Base-by-base conservation (phyloP, 2,888 invertebrate species). In the Antitype chi region DNA sequence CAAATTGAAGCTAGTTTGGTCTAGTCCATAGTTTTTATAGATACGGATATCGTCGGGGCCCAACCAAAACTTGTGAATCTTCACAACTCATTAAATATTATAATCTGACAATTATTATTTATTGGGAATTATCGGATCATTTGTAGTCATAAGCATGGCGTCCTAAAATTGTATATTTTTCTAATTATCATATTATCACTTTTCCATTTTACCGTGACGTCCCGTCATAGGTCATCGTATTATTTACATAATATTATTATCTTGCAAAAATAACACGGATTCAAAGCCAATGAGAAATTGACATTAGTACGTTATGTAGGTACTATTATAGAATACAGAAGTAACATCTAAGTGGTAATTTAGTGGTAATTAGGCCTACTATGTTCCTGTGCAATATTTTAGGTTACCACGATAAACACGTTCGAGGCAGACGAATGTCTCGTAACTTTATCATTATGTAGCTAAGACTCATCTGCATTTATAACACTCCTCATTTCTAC, bases 121-220 rank as follows among this genome's bases (percentile, higher is more conserved):
- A 84, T 83, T 59, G 9, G 28, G 8, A 57, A 84, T 86, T 70
- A 83, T 72, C 49, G 28, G 55, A 47, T 76, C 72, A 76, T 82
- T 60, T 70, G 49, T 67, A 71, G 68, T 74, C 63, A 71, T 62
- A 53, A 69, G 8, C 32, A n/a, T 32, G 25, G 17, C 20, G 15
- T 23, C 32, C 8, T 49, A 2, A 69, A 53, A 47, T 32, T 53
- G 6, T 23, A n/a, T 55, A 60, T 49, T 74, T 38, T 60, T n/a
- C 28, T 57, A 11, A 62, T 23, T 52, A 23, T 68, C 25, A 5
- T 63, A 53, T 68, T 68, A 70, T 67, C 66, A 85, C 49, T 62
- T 72, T 81, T 62, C 4, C 47, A 47, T 28, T 70, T 28, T 52
- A 15, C 15, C 25, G 6, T 28, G 25, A 9, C 32, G 17, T 13